These are phyloP conservation scores for Crypturellus undulatus DNA, from an alignment of 2,113 vertebrate genomes.

Conservation along the genomic window DNA sequence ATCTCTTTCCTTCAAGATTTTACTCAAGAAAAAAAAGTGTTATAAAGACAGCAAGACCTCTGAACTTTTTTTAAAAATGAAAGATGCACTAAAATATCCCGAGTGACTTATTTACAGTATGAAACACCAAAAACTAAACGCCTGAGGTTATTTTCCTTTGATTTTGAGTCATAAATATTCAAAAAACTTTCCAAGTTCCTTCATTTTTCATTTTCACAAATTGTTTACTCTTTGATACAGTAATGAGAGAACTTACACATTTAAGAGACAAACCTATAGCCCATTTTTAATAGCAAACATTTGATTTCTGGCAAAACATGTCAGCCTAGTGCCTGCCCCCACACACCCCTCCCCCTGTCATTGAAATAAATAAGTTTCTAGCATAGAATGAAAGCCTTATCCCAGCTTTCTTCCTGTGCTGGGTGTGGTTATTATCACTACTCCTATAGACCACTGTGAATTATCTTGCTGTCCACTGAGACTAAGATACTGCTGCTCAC, in stretches of 20 bases:
- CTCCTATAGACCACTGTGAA: not conserved
- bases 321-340: not conserved
- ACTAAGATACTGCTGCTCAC: not conserved
- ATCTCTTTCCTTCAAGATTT: not conserved
- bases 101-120: not conserved
- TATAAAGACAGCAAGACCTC: not conserved
- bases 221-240: not conserved
- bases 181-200: not conserved
- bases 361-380: constrained; percentile 20
- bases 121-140: not conserved
- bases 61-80: not conserved
- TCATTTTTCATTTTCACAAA: not conserved
- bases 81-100: not conserved
- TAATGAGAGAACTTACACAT: not conserved
- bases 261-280: not conserved
- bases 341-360: constrained; percentile 8
- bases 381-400: constrained; percentile 4
- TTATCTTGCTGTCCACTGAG: constrained; percentile 39
- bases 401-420: constrained; percentile 25
- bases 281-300: not conserved
- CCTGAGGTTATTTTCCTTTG: not conserved
- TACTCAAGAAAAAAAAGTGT: not conserved
- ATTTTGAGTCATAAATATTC: not conserved
- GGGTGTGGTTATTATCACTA: constrained; percentile 48
- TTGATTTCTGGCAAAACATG: not conserved